These are phyloP conservation scores for Ahaetulla prasina DNA, from an alignment of 2,113 vertebrate species.

Conservation along the genomic window DNA sequence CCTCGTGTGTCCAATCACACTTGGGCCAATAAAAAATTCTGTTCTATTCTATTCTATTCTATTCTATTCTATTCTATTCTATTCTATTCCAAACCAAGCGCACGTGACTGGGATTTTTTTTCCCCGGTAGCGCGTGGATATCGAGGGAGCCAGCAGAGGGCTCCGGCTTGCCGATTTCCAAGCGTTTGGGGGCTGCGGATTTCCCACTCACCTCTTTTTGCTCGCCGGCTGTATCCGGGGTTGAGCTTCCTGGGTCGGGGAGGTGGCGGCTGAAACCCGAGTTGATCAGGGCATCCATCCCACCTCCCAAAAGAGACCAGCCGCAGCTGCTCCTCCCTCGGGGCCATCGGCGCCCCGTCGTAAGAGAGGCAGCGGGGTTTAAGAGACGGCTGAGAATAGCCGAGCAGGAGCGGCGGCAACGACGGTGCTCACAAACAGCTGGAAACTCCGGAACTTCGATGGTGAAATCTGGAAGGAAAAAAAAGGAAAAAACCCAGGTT, in stretches of 20 bases:
- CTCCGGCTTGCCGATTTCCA: not conserved
- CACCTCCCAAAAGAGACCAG: not conserved
- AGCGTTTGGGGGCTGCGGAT: not conserved
- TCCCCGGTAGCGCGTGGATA: not conserved
- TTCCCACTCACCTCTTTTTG: not conserved
- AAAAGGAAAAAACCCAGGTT: not conserved
- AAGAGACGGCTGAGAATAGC: not conserved
- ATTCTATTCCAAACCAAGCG: not conserved
- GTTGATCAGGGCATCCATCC: not conserved
- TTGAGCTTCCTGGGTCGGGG: constrained; percentile 29
- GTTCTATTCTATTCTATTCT: too few relatives aligned
- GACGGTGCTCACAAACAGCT: not conserved
- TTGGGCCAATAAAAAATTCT: too few relatives aligned
- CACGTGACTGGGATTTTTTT: not conserved
- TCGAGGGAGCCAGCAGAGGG: constrained; percentile 14
- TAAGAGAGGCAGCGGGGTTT: not conserved
- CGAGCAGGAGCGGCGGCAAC: too few relatives aligned
- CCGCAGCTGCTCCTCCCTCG: not conserved
- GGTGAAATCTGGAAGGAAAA: not conserved
- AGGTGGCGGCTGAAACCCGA: not conserved
- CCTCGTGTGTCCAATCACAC: too few relatives aligned
- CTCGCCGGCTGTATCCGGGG: constrained; percentile 6
- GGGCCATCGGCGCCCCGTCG: too few relatives aligned
- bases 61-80: too few relatives aligned
- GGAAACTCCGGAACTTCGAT: not conserved